Conservation (phyloP, 2,888 invertebrate genomes). For the Protodeltote pygarga region DNA sequence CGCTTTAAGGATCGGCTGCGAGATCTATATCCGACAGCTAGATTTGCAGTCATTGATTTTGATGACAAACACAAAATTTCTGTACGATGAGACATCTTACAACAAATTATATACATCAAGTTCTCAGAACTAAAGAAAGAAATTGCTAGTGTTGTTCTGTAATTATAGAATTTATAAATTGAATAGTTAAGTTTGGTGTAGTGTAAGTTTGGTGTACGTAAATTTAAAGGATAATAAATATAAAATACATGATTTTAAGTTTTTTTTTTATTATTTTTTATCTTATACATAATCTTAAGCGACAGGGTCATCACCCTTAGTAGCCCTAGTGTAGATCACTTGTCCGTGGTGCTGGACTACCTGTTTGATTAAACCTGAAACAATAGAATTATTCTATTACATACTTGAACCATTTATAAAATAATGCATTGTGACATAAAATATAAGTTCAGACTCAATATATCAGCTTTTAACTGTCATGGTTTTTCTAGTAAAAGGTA, state of each 20-base stretch:
- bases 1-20: conserved; percentile 71
- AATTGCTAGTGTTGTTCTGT: too few species aligned
- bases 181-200: background rate
- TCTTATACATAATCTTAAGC: conserved; percentile 88
- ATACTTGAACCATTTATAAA: background rate
- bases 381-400: conserved; percentile 37
- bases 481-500: conserved; percentile 66
- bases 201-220: conserved; percentile 12
- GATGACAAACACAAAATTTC: conserved; percentile 67
- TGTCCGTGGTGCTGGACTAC: conserved; percentile 99
- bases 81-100: conserved; percentile 39
- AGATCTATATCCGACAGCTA: conserved; percentile 68
- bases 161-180: too few species aligned
- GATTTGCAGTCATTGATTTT: conserved; percentile 68
- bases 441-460: conserved; percentile 86
- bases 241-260: conserved; percentile 23
- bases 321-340: conserved; percentile 98
- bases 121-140: too few species aligned
- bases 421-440: background rate
- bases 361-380: conserved; percentile 95
- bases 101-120: too few species aligned
- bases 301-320: conserved; percentile 96
- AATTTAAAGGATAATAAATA: conserved; percentile 28
- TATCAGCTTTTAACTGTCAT: conserved; percentile 85
- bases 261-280: conserved; percentile 76